Conservation (phyloP, 2,113 vertebrate species). For the Chlorocebus sabaeus region DNA sequence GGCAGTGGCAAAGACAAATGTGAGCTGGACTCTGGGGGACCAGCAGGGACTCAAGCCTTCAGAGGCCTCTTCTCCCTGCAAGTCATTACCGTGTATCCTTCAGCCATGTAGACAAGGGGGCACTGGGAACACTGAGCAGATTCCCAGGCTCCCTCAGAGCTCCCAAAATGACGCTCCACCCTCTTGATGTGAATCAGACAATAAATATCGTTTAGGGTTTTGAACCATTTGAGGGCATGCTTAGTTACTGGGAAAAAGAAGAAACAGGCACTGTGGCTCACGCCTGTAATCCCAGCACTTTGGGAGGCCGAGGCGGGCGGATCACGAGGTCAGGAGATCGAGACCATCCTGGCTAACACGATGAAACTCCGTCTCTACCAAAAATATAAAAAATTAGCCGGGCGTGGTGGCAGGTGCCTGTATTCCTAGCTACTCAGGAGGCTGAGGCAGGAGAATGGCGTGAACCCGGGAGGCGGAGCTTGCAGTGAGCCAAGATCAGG, state of each 20-base stretch:
- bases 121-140: accelerated
- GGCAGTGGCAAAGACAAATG: neutral
- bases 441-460: no score
- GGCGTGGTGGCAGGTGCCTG: no score
- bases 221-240: neutral
- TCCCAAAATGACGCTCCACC: neutral
- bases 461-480: no score
- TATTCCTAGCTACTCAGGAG: no score
- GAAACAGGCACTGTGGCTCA: neutral
- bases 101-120: neutral
- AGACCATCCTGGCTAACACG: no score
- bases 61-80: neutral
- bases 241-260: neutral
- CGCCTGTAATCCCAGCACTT: no score
- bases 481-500: no score
- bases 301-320: no score
- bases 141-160: neutral
- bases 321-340: no score
- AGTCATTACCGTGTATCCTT: accelerated
- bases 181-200: neutral
- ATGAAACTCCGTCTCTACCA: no score
- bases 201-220: neutral
- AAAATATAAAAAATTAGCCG: no score
- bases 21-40: neutral
- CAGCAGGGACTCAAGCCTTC: neutral